Conservation (phyloP, 2,797 vertebrate species). For the Monodelphis domestica region DNA sequence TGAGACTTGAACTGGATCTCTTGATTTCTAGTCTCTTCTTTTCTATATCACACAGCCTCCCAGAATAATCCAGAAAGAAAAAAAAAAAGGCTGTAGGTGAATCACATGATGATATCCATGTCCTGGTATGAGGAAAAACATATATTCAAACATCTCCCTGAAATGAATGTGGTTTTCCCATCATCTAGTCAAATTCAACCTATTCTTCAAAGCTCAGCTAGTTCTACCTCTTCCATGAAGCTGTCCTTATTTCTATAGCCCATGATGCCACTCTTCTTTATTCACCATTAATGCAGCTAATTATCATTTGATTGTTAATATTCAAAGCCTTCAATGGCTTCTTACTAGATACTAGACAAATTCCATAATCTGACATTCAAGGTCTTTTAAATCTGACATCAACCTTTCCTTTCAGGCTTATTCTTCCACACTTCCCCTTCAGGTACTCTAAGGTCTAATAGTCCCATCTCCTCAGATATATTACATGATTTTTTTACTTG, state of each 20-base stretch:
- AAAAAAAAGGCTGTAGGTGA: neutral
- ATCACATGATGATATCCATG: neutral
- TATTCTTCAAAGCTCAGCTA: neutral
- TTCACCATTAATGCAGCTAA: neutral
- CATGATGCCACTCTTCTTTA: neutral
- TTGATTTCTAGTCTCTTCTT: neutral
- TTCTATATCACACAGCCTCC: neutral
- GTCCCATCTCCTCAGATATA: neutral
- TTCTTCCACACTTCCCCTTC: neutral
- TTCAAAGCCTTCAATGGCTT: neutral
- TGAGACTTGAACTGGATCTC: neutral
- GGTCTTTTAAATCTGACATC: neutral
- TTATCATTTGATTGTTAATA: neutral
- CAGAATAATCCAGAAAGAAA: neutral
- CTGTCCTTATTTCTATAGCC: neutral
- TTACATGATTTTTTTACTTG: neutral
- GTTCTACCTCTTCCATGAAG: neutral
- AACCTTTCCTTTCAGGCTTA: neutral
- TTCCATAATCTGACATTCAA: neutral
- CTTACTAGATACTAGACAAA: neutral
- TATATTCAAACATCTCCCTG: neutral
- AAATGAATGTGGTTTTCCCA: neutral
- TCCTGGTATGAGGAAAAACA: neutral
- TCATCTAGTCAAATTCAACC: neutral
- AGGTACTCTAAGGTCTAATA: neutral